Conservation (phyloP, 2,888 invertebrate genomes). For the Machimus rusticus region DNA sequence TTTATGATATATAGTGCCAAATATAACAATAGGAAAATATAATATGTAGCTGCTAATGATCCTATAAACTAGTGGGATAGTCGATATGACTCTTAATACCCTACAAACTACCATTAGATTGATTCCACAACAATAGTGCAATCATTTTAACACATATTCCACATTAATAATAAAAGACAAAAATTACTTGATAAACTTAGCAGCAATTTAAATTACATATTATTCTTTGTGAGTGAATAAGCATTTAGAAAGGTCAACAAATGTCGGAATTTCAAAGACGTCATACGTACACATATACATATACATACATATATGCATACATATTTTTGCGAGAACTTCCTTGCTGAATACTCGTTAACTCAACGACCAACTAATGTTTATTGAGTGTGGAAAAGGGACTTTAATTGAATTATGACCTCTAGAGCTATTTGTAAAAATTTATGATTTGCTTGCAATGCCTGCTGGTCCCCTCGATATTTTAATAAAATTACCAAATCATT, state of each 20-base stretch:
- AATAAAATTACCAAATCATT: conserved; percentile 41
- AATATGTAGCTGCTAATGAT: too few species aligned
- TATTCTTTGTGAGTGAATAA: not conserved
- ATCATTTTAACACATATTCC: too few species aligned
- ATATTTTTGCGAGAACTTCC: not conserved
- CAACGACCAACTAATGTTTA: not conserved
- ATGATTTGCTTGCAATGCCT: not conserved
- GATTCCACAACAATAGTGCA: too few species aligned
- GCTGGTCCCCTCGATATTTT: conserved; percentile 21
- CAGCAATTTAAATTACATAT: not conserved
- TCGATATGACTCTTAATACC: too few species aligned
- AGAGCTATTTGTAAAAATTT: conserved; percentile 32
- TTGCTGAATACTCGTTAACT: not conserved
- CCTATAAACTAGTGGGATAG: too few species aligned
- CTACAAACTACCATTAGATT: too few species aligned
- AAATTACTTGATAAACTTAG: not conserved
- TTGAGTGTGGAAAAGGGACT: not conserved
- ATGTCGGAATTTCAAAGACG: not conserved
- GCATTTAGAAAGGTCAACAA: not conserved
- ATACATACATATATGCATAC: too few species aligned
- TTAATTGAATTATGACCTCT: conserved; percentile 42
- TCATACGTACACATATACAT: too few species aligned
- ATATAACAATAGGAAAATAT: too few species aligned
- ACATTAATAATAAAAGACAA: not conserved
- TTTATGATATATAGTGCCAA: too few species aligned